phyloP scores from a whole-genome alignment of 2,797 vertebrate species.

The Catamblyrhynchus diadema region DNA sequence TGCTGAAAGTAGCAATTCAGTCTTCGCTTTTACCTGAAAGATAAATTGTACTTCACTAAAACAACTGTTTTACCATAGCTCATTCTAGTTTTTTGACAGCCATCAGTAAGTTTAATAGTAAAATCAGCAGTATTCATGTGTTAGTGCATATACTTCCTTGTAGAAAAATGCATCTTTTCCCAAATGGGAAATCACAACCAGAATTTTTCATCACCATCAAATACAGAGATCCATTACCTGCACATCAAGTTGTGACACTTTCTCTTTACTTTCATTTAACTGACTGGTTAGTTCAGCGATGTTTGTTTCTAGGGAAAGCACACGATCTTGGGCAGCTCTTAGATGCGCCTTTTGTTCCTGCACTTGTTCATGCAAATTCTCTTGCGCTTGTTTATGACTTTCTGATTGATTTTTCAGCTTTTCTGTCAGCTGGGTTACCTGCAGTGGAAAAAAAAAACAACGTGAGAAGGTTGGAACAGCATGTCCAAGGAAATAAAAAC shows the following conservation, averaged over 20 bases:
- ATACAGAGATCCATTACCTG: conserved; percentile 79
- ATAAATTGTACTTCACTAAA: background rate
- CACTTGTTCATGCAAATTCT: conserved; percentile 94
- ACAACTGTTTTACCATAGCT: background rate
- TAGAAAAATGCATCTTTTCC: background rate
- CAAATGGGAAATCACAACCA: background rate
- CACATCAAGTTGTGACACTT: conserved; percentile 88
- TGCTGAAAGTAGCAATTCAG: conserved; percentile 91
- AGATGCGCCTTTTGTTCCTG: conserved; percentile 95
- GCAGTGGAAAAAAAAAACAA: background rate
- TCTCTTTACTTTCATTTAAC: conserved; percentile 91
- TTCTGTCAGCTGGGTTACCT: conserved; percentile 92
- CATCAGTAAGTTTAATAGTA: background rate
- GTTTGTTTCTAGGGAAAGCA: conserved; percentile 85
- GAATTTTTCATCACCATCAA: background rate
- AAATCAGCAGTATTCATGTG: background rate
- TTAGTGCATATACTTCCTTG: background rate
- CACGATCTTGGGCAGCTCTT: conserved; percentile 88
- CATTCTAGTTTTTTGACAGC: background rate
- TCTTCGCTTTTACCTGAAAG: conserved; percentile 93
- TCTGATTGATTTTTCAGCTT: conserved; percentile 98
- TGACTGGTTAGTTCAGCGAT: conserved; percentile 86
- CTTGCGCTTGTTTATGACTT: conserved; percentile 97
- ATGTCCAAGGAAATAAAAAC: background rate
- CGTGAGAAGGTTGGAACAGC: background rate